Percentiles rank a stretch among this genome's conserved stretches.
phyloP scores from a whole-genome alignment of 2,113 vertebrate genomes.

The Halcyon malimbica region DNA sequence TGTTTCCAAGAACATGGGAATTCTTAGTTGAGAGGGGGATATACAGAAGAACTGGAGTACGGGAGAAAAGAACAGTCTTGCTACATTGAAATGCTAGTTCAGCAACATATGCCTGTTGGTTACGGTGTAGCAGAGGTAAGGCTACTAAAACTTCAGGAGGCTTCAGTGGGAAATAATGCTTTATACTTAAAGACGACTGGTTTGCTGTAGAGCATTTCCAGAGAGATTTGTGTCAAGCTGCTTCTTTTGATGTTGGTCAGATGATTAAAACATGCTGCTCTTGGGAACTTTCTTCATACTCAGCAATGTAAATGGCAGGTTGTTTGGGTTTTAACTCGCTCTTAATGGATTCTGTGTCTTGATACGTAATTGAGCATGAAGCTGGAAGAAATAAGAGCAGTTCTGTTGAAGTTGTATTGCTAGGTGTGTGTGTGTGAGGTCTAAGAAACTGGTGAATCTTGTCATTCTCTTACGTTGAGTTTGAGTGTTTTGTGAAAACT shows the following conservation, averaged over 20 bases:
- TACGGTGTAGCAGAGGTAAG: not conserved
- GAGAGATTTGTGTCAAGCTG: not conserved
- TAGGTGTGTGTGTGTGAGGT: no score
- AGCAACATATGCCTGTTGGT: not conserved
- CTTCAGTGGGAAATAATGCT: not conserved
- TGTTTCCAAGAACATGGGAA: not conserved
- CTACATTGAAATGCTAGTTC: not conserved
- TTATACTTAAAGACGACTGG: not conserved
- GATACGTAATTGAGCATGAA: not conserved
- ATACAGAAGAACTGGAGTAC: not conserved
- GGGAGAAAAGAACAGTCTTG: not conserved
- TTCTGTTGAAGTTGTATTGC: not conserved
- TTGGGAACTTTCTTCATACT: not conserved
- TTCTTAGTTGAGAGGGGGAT: not conserved
- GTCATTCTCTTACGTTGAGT: not conserved
- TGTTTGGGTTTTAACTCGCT: not conserved
- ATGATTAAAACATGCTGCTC: not conserved
- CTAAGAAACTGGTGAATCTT: not conserved
- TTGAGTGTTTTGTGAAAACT: not conserved
- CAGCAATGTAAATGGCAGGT: not conserved
- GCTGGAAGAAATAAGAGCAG: not conserved
- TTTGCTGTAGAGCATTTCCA: not conserved
- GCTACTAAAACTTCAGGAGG: not conserved
- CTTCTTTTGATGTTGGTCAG: not conserved
- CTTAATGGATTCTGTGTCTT: not conserved